Conservation (phyloP, 2,888 invertebrate genomes). For the Abscondita cerata region DNA sequence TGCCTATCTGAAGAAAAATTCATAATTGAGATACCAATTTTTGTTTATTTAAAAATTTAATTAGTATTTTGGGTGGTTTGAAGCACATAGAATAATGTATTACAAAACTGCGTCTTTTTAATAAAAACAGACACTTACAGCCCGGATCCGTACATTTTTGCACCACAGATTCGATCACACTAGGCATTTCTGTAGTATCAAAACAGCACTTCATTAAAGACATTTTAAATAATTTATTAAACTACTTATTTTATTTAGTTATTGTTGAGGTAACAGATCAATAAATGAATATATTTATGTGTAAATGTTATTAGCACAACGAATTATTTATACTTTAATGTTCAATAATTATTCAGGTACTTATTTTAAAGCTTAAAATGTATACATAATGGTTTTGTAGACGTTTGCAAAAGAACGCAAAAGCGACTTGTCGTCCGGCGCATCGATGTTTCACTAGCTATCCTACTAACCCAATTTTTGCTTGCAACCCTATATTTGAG, state of each 20-base stretch:
- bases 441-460: slow-evolving; percentile 20
- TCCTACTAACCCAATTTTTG: slow-evolving; percentile 31
- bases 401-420: not conserved
- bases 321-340: not conserved
- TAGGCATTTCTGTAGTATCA: slow-evolving; percentile 75
- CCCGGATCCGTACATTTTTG: slow-evolving; percentile 84
- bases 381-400: too few species aligned
- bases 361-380: not conserved
- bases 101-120: too few species aligned
- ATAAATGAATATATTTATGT: too few species aligned
- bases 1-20: too few species aligned
- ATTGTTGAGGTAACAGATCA: too few species aligned
- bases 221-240: slow-evolving; percentile 64
- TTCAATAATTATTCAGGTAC: not conserved
- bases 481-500: slow-evolving; percentile 16
- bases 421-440: slow-evolving; percentile 24
- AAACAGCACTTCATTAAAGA: slow-evolving; percentile 81
- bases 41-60: too few species aligned
- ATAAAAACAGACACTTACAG: slow-evolving; percentile 69
- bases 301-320: not conserved
- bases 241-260: too few species aligned
- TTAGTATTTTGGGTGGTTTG: too few species aligned
- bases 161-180: slow-evolving; percentile 76
- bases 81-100: too few species aligned
- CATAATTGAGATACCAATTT: too few species aligned